Base-by-base conservation (phyloP, 2,797 vertebrate species). In the Clamator glandarius region DNA sequence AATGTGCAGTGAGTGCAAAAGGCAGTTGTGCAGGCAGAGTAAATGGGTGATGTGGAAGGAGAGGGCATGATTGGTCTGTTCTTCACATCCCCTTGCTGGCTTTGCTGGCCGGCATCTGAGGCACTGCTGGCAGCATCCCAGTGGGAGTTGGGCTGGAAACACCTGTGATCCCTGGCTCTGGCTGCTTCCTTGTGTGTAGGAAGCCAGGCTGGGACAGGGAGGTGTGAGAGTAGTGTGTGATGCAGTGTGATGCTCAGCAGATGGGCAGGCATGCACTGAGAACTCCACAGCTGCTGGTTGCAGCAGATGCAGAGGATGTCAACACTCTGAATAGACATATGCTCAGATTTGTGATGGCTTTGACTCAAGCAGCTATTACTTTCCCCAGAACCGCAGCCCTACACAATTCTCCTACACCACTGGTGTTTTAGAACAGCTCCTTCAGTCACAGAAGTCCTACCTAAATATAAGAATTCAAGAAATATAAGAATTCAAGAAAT, bases 1-100 rank as follows among this genome's bases (percentile, higher is more conserved):
- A 0, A 4, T 0, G 2, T 8, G 8, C 0, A 3, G 9, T 0
- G 2, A 50, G 52, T 0, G 17, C 1, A 0, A 33, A 33, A 35
- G 73, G 44, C 35, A 10, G 31, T 14, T 1, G 3, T 1, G 10
- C 25, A 6, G 54, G 68, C 66, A 57, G 55, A 66, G 62, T 20
- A 5, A 20, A 33, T 0, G 13, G 11, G 14, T 16, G 36, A 4
- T 9, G 28, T 46, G 61, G 41, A 36, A 70, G 54, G n/a, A n/a
- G 50, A 16, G 5, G 10, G 15, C 46, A 7, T 3, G 31, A 11
- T 15, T 0, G 2, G 42, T 23, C 26, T 2, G 1, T 21, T 11
- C 0, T 1, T 8, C 74, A 17, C 54, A 54, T 35, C 63, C 39
- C 50, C 36, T 75, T 0, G 0, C 68, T 19, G 55, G 8, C 1